A percentile compares a stretch with the other conserved stretches of the same genome.
These are phyloP conservation scores for Poeciliopsis occidentalis DNA, from an alignment of 2,113 vertebrate genomes.

Conservation along the genomic window DNA sequence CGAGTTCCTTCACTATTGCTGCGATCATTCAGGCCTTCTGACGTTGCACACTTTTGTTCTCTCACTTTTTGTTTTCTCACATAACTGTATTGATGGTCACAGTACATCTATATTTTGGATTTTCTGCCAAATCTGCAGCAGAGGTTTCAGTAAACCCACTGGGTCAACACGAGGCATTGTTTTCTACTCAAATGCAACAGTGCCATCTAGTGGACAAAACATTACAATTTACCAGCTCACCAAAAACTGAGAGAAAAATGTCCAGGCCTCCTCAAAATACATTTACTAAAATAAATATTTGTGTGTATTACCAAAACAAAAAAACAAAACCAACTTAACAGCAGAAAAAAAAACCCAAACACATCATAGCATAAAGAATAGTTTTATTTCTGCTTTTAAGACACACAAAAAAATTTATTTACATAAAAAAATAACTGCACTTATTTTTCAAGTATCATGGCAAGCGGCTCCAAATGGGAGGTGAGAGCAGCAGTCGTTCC, in stretches of 20 bases:
- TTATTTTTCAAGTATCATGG: constrained; percentile 8
- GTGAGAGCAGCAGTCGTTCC: not conserved
- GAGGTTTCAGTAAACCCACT: constrained; percentile 16
- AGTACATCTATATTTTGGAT: constrained; percentile 3
- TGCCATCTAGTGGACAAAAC: constrained; percentile 56
- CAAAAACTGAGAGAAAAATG: too few species aligned
- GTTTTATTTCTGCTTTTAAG: constrained; percentile 19
- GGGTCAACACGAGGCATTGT: not conserved
- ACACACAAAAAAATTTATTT: constrained; percentile 16
- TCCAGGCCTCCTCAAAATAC: too few species aligned
- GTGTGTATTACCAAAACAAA: not conserved
- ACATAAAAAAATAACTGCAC: constrained; percentile 1
- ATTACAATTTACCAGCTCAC: not conserved
- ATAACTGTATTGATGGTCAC: constrained; percentile 20
- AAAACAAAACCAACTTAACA: not conserved
- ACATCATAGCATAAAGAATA: not conserved
- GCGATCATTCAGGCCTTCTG: not conserved
- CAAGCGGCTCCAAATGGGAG: constrained; percentile 6
- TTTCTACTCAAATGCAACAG: not conserved
- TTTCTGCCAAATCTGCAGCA: not conserved
- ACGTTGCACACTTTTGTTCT: not conserved
- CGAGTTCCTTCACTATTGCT: not conserved
- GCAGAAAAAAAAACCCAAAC: not conserved
- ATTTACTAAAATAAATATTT: not conserved
- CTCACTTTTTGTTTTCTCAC: not conserved